Evolutionary conservation across 2,113 vertebrate species (phyloP).

Genomic region (Pandion haliaetus): DNA sequence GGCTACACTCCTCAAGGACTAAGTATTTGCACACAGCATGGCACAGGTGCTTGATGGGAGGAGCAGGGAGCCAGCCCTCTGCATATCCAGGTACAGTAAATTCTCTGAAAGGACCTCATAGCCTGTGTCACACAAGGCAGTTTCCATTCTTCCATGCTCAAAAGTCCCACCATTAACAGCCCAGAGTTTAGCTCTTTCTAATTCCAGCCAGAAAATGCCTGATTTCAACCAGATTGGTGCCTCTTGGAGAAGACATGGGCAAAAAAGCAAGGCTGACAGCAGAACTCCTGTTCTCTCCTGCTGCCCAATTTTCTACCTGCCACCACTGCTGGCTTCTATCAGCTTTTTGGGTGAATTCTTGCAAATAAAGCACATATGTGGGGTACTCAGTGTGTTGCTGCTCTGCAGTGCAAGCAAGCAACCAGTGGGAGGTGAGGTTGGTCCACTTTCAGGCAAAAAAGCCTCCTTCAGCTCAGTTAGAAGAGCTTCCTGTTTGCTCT

Average conservation of each 20-base stretch:
- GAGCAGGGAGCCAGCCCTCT: neutral
- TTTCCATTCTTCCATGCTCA: neutral
- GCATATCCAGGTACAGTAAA: neutral
- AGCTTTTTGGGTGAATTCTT: neutral
- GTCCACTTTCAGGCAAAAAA: neutral
- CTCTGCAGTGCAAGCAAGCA: neutral
- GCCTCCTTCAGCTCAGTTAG: constrained; percentile 11
- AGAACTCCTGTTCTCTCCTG: neutral
- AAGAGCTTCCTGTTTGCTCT: constrained; percentile 80
- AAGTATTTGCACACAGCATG: neutral
- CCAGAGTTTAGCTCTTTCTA: neutral
- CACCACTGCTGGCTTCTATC: neutral
- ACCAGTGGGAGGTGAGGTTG: constrained; percentile 64
- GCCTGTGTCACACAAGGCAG: neutral
- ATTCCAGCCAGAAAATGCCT: neutral
- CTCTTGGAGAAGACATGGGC: neutral
- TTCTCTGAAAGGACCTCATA: neutral
- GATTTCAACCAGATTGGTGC: neutral
- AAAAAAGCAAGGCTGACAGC: neutral
- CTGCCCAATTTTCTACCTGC: neutral
- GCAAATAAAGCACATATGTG: fast-evolving
- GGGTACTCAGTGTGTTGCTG: neutral
- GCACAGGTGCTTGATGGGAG: neutral
- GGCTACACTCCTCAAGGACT: neutral
- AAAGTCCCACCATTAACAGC: neutral